Evolutionary conservation across 1,140 invertebrate species (phyloP).

Genomic region (Saccostrea cuccullata): DNA sequence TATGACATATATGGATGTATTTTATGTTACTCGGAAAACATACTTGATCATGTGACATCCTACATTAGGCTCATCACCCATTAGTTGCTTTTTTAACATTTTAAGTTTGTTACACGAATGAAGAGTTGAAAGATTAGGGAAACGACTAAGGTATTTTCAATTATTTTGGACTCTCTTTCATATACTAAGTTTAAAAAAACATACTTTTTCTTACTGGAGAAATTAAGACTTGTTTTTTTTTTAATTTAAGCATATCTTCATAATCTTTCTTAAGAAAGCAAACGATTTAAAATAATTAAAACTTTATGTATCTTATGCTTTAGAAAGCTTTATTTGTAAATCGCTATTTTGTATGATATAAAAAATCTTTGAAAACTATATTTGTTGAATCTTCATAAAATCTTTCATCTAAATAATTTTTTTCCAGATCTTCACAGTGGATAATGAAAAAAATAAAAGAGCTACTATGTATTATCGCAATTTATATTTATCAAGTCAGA

Average conservation of each 20-base stretch:
- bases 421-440: background rate
- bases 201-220: no score
- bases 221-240: no score
- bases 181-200: no score
- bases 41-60: background rate
- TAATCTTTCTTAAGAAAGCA: no score
- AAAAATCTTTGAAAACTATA: no score
- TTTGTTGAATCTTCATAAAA: no score
- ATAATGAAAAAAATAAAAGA: constrained; percentile 35
- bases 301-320: no score
- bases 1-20: background rate
- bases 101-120: background rate
- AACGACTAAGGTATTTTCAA: background rate
- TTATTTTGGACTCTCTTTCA: no score
- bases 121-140: background rate
- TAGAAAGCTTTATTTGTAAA: no score
- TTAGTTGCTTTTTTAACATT: background rate
- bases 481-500: background rate
- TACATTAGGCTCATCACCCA: background rate
- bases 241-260: no score
- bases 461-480: background rate
- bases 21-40: background rate
- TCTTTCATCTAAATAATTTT: background rate
- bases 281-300: no score
- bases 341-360: no score